Conservation (phyloP, 2,797 vertebrate genomes). For the Chrysolophus pictus region DNA sequence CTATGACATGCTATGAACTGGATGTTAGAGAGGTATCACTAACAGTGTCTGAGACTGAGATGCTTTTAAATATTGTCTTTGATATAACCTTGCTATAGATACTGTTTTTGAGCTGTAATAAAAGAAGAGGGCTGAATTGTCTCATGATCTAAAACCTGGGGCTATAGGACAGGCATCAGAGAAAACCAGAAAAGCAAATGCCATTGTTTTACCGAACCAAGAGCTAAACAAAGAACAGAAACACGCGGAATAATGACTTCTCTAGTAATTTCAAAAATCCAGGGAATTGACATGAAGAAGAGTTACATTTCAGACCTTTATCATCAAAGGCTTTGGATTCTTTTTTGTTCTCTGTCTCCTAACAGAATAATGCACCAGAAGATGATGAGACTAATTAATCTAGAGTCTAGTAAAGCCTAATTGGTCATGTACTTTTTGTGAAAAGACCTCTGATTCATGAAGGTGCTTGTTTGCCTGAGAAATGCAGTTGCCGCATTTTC, state of each 20-base stretch:
- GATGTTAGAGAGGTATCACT: background rate
- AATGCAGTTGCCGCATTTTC: slow-evolving; percentile 45
- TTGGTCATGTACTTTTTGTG: slow-evolving; percentile 46
- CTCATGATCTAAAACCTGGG: background rate
- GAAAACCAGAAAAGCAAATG: background rate
- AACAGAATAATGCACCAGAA: background rate
- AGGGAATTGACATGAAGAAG: background rate
- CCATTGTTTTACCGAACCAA: background rate
- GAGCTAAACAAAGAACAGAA: background rate
- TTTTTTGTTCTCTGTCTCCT: background rate
- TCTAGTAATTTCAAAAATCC: background rate
- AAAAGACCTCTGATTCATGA: slow-evolving; percentile 7
- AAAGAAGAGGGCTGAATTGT: background rate
- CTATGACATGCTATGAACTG: background rate
- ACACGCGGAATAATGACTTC: background rate
- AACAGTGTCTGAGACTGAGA: background rate
- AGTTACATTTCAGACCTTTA: background rate
- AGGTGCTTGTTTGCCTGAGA: slow-evolving; percentile 30
- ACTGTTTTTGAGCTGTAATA: background rate
- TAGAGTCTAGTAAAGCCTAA: slow-evolving; percentile 5
- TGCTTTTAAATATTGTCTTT: background rate
- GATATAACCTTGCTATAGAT: background rate
- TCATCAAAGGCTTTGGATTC: background rate
- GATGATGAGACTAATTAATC: slow-evolving; percentile 23
- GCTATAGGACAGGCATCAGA: background rate